Evolutionary conservation across 2,888 invertebrate genomes (phyloP).

Genomic region (Schizotus pectinicornis): DNA sequence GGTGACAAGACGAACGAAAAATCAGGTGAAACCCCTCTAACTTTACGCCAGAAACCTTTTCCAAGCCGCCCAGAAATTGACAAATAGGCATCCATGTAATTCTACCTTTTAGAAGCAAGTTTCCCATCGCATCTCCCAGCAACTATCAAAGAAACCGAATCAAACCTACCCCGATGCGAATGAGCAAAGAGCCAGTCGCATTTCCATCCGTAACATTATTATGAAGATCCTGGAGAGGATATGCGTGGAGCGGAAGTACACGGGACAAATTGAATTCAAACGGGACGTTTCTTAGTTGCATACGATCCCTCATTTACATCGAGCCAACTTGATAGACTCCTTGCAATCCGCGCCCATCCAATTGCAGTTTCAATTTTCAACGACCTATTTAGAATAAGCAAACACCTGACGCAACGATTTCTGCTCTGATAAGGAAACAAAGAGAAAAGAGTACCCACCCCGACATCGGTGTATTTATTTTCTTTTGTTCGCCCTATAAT

Average conservation of each 20-base stretch:
- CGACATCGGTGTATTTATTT: not conserved
- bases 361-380: not conserved
- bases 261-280: slow-evolving; percentile 6
- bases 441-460: not conserved
- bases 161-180: too few relatives aligned
- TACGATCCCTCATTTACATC: not conserved
- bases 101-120: not conserved
- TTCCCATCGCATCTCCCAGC: too few relatives aligned
- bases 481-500: too few relatives aligned
- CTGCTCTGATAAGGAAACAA: not conserved
- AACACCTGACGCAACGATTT: not conserved
- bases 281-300: slow-evolving; percentile 5
- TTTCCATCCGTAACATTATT: slow-evolving; percentile 7
- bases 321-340: too few relatives aligned
- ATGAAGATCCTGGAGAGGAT: not conserved
- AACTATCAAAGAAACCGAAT: too few relatives aligned
- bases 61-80: not conserved
- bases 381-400: not conserved
- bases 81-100: not conserved
- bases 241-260: not conserved
- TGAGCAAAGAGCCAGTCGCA: not conserved
- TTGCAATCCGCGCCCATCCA: not conserved
- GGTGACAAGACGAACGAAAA: not conserved
- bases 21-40: not conserved
- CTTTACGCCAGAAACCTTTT: too few relatives aligned